phyloP scores from a whole-genome alignment of 2,113 vertebrate species.

The Actinemys pallida region DNA sequence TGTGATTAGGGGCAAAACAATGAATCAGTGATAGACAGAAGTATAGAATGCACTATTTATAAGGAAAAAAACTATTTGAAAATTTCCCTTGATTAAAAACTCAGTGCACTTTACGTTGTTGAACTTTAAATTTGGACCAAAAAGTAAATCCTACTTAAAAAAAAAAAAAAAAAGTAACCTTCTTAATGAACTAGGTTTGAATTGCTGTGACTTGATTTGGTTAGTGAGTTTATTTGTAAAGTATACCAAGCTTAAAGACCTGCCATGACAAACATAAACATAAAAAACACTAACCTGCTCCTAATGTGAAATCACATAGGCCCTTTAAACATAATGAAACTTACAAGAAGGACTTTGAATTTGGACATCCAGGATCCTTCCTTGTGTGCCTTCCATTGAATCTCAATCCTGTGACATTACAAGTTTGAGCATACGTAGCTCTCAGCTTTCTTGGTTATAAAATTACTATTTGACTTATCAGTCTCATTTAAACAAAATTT shows the following conservation, averaged over 20 bases:
- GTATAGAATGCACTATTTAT: neutral
- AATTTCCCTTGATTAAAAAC: neutral
- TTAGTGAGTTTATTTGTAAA: neutral
- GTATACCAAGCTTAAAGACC: neutral
- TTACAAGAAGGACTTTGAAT: no score
- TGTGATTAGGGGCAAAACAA: neutral
- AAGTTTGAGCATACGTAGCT: no score
- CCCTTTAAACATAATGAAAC: no score
- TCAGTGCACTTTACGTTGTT: neutral
- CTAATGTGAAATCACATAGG: no score
- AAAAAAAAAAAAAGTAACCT: no score
- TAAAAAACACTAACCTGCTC: neutral
- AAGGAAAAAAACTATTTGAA: neutral
- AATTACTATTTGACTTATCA: no score
- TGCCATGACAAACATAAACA: neutral
- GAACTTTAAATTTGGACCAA: neutral
- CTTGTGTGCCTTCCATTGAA: no score
- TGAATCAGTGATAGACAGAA: accelerated
- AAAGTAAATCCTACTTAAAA: neutral
- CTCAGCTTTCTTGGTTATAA: no score
- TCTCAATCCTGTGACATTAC: no score
- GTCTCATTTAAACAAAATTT: no score
- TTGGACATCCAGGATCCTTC: no score
- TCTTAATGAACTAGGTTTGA: no score
- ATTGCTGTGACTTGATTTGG: neutral